These are phyloP conservation scores for Speoplatyrhinus poulsoni DNA, from an alignment of 2,113 vertebrate genomes.

Conservation along the genomic window DNA sequence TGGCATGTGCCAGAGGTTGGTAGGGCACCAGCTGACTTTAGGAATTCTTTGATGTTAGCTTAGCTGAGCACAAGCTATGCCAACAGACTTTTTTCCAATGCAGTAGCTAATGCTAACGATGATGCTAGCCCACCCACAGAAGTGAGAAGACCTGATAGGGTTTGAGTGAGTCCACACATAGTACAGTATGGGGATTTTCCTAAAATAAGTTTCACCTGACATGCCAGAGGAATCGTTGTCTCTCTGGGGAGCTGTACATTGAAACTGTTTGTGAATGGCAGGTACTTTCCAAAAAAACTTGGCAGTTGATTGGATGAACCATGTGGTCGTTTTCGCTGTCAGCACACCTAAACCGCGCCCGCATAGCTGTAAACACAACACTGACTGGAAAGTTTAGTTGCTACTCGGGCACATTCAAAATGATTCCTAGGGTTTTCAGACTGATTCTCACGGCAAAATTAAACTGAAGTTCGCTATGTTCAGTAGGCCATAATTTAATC, in stretches of 20 bases:
- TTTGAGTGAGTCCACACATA: neutral
- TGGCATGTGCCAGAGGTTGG: conserved; percentile 40
- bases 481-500: neutral
- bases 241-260: too few relatives aligned
- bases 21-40: conserved; percentile 57
- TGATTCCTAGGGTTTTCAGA: too few relatives aligned
- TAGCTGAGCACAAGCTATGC: conserved; percentile 9
- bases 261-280: too few relatives aligned
- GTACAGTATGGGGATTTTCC: neutral
- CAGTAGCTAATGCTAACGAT: neutral
- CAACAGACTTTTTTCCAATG: conserved; percentile 9
- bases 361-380: too few relatives aligned
- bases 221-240: neutral
- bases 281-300: too few relatives aligned
- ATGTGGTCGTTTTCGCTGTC: too few relatives aligned
- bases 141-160: conserved; percentile 1
- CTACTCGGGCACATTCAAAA: too few relatives aligned
- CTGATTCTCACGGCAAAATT: too few relatives aligned
- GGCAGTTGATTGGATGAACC: too few relatives aligned
- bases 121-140: conserved; percentile 43
- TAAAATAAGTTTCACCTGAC: conserved; percentile 27
- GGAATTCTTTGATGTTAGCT: conserved; percentile 47
- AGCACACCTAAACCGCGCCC: too few relatives aligned
- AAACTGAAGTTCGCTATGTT: neutral
- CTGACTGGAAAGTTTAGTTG: too few relatives aligned